Base-by-base conservation (phyloP, 2,888 invertebrate species). In the Prosopocoilus inquinatus region DNA sequence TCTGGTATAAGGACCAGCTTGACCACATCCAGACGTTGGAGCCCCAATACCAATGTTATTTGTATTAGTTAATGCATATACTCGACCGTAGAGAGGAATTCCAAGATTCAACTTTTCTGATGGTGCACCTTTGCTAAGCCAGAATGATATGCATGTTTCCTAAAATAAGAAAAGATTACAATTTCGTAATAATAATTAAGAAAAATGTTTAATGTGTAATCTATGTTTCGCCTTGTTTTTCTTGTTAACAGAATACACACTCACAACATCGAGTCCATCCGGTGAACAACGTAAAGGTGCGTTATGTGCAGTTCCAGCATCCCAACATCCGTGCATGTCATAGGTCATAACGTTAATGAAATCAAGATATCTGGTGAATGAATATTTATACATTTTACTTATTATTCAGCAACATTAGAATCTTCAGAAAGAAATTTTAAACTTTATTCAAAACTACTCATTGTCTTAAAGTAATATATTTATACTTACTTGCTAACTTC, bases 301-400 rank as follows among this genome's bases (percentile, higher is more conserved):
- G 67, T 89, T 87, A 47, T 86, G 81, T 0, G 87, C 88, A 0
- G 86, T 84, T 0, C 75, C 75, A 0, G 69, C 34, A 38, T 89
- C 86, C 84, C 86, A 87, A 0, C 83, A 72, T 1, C 88, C 88
- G 64, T 88, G 84, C 66, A 88, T 77, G 68, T 90, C 90, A 64
- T 90, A 90, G 0, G 87, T 73, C 88, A 90, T 90, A 0, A 91
- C 67, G 64, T 85, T 84, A 38, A 90, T 81, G 39, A 85, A 79
- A 66, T 90, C 84, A 20, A 90, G 69, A 59, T 84, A 78, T 51
- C 84, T 84, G 59, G 4, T 20, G 20, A 20, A 20, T 20, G 4
- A 1, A 3, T 20, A 3, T 20, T 20, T 20, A 20, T n/a, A 68
- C 67, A 51, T 54, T 54, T 62, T 35, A 69, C 33, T 39, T 11